A percentile compares a stretch with the other conserved stretches of the same genome.
Evolutionary conservation across 2,797 vertebrate genomes (phyloP).

Genomic region (Sebastolobus alascanus): DNA sequence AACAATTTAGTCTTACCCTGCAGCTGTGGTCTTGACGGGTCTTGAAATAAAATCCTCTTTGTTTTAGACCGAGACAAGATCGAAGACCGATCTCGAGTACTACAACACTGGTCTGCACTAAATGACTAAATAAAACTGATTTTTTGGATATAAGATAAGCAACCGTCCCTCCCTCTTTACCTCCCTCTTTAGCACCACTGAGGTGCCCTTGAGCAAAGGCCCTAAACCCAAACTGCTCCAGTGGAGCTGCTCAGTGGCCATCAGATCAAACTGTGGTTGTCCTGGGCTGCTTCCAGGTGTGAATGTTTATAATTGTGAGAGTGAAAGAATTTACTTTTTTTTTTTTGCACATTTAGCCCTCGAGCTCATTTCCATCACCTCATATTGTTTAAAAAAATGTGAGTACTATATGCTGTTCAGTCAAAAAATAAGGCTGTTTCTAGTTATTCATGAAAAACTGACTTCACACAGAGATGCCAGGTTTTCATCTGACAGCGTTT

Average conservation of each 20-base stretch:
- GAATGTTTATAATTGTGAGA: not conserved
- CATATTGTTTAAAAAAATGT: not conserved
- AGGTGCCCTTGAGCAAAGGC: not conserved
- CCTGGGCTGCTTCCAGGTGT: not conserved
- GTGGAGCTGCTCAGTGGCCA: not conserved
- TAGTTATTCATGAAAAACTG: not conserved
- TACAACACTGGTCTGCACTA: not conserved
- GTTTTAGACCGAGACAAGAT: no score
- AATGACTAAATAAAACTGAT: not conserved
- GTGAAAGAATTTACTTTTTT: not conserved
- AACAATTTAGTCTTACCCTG: no score
- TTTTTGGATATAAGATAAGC: not conserved
- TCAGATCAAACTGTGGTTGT: not conserved
- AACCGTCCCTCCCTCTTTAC: not conserved
- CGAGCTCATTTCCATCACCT: not conserved
- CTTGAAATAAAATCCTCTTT: no score
- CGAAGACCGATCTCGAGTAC: no score
- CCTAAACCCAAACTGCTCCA: not conserved
- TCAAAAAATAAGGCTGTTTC: not conserved
- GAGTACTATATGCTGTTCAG: not conserved
- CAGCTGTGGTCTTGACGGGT: no score
- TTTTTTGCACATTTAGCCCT: not conserved
- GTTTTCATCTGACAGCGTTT: conserved; percentile 5
- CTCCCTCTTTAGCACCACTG: not conserved
- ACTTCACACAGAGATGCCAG: not conserved